Conservation (phyloP, 2,888 invertebrate genomes). For the Chromoteleia sp. region DNA sequence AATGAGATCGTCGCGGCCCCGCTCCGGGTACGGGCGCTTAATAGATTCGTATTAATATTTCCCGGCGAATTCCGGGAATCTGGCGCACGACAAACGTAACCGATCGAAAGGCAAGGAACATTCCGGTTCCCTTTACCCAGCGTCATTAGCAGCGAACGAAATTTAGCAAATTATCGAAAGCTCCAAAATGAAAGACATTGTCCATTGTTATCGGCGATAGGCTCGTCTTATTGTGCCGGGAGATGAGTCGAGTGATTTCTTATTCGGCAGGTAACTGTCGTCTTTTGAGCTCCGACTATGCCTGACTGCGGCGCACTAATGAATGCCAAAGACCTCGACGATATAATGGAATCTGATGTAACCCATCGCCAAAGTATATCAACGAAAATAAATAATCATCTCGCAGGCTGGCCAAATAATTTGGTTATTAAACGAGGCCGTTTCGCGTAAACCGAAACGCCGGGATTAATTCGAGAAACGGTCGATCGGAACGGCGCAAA, state of each 20-base stretch:
- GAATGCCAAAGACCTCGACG: constrained; percentile 56
- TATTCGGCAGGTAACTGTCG: constrained; percentile 63
- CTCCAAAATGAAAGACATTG: background rate
- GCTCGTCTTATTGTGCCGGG: constrained; percentile 41
- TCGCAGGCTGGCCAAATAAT: constrained; percentile 26
- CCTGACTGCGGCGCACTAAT: constrained; percentile 41
- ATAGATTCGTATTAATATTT: constrained; percentile 23
- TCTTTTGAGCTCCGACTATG: constrained; percentile 33
- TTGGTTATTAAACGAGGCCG: constrained; percentile 48
- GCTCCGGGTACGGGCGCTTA: background rate
- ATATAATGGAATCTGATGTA: constrained; percentile 52
- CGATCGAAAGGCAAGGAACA: too few species aligned
- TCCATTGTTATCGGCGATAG: constrained; percentile 49
- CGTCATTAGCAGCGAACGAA: constrained; percentile 27
- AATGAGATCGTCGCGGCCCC: constrained; percentile 26
- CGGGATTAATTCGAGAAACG: constrained; percentile 58
- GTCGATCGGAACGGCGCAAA: constrained; percentile 53
- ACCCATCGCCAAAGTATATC: constrained; percentile 43
- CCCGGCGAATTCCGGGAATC: background rate
- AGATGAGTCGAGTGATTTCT: constrained; percentile 60
- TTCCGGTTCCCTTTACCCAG: background rate
- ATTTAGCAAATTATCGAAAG: constrained; percentile 40
- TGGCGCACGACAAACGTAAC: background rate
- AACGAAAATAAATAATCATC: constrained; percentile 43
- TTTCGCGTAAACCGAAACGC: constrained; percentile 53